These are phyloP conservation scores for Acropternis orthonyx DNA, from an alignment of 2,797 vertebrate species.

Conservation along the genomic window DNA sequence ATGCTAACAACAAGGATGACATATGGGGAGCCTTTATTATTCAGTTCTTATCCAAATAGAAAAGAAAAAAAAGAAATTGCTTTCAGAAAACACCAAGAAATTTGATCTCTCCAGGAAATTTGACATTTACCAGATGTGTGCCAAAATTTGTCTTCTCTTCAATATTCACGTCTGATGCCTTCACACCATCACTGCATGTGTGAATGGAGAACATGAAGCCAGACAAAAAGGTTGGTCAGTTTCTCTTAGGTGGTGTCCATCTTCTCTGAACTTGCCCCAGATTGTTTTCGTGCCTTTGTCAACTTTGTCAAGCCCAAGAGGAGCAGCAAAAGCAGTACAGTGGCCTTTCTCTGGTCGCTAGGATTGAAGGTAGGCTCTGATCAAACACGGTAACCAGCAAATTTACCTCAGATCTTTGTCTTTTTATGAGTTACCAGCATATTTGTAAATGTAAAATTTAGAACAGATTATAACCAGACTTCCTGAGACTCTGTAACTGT, in stretches of 20 bases:
- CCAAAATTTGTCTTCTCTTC: not conserved
- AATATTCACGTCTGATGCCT: rapidly evolving
- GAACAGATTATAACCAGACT: not conserved
- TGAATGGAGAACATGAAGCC: rapidly evolving
- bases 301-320: not conserved
- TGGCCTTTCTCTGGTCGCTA: not conserved
- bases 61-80: not conserved
- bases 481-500: not conserved
- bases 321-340: not conserved
- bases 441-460: not conserved
- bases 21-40: not conserved
- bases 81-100: not conserved
- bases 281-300: not conserved
- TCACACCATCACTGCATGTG: not conserved
- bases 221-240: rapidly evolving
- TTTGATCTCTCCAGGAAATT: not conserved
- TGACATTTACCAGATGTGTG: not conserved
- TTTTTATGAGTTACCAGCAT: not conserved
- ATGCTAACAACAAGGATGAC: not conserved
- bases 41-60: not conserved
- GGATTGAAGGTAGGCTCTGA: not conserved
- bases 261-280: not conserved
- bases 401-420: not conserved
- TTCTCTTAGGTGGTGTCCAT: not conserved
- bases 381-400: not conserved